Conservation (phyloP, 2,113 vertebrate species). For the Turdus rufiventris region DNA sequence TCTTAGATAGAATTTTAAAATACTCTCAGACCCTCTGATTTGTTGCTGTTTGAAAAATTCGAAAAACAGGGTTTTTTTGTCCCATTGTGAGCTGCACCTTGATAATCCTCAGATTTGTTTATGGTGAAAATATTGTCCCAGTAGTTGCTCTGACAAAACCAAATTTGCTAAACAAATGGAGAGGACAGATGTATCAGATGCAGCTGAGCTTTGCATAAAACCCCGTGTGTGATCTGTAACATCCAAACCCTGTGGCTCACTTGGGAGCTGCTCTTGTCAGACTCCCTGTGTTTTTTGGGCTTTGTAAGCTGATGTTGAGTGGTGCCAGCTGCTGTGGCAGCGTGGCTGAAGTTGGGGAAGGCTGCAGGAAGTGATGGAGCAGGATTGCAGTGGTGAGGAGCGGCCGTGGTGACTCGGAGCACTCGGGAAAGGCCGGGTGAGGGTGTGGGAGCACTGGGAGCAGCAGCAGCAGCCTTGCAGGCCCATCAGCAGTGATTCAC, state of each 20-base stretch:
- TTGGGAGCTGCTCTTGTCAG: not conserved
- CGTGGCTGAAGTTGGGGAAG: not conserved
- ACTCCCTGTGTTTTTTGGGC: rapidly evolving
- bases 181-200: not conserved
- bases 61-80: not conserved
- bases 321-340: not conserved
- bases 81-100: rapidly evolving
- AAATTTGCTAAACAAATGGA: not conserved
- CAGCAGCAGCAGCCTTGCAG: not conserved
- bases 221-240: not conserved
- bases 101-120: not conserved
- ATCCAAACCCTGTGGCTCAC: not conserved
- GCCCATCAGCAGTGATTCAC: not conserved
- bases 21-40: not conserved
- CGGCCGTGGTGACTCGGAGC: rapidly evolving
- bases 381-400: not conserved
- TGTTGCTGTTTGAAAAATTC: not conserved
- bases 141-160: not conserved
- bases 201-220: not conserved
- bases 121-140: not conserved
- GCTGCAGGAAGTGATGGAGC: no score
- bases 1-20: not conserved
- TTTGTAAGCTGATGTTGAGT: not conserved
- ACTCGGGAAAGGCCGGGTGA: not conserved
- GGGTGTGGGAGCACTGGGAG: not conserved